phyloP scores from a whole-genome alignment of 1,140 invertebrate species.

The Whitmania pigra region DNA sequence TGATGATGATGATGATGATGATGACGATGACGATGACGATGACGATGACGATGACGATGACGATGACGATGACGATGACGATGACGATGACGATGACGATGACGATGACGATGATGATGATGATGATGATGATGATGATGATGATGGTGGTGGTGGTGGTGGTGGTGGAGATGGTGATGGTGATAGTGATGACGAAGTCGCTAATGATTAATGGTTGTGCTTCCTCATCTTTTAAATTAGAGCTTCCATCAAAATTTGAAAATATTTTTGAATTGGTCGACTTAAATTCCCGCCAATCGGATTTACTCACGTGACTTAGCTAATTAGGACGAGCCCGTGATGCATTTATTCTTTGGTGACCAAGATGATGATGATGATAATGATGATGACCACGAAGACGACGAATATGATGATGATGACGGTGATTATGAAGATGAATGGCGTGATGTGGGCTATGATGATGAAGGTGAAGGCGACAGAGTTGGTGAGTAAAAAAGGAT shows the following conservation, averaged over 20 bases:
- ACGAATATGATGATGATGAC: background rate
- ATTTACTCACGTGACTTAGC: background rate
- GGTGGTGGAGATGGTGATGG: too few species aligned
- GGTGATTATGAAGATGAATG: conserved; percentile 5
- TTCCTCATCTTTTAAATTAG: background rate
- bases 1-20: background rate
- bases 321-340: background rate
- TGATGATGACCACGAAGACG: background rate
- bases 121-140: background rate
- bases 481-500: background rate
- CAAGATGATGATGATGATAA: background rate
- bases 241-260: too few species aligned
- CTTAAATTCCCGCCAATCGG: too few species aligned
- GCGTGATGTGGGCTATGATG: background rate
- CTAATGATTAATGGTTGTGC: background rate
- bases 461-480: background rate
- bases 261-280: too few species aligned
- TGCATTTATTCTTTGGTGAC: background rate
- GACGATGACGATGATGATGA: conserved; percentile 4
- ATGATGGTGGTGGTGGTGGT: background rate
- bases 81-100: too few species aligned
- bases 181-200: too few species aligned
- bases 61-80: background rate
- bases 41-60: background rate
- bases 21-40: background rate